Conservation (phyloP, 1,140 invertebrate species). For the Nebria ingens region DNA sequence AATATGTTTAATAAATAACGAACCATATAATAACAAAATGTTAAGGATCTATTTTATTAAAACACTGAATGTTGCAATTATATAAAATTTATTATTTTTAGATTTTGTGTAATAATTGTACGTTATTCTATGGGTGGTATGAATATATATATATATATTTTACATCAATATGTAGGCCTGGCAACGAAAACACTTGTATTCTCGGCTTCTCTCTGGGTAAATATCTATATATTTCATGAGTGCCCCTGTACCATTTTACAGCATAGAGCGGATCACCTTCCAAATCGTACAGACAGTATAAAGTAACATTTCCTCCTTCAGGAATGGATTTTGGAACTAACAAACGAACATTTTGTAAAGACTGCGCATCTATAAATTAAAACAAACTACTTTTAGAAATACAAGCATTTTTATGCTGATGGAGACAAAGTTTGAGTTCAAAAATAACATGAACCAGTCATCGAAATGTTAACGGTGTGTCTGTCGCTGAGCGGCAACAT, state of each 20-base stretch:
- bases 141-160: too few relatives aligned
- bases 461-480: too few relatives aligned
- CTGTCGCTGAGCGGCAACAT: too few relatives aligned
- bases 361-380: not conserved
- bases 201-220: not conserved
- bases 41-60: not conserved
- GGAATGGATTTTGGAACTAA: not conserved
- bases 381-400: too few relatives aligned
- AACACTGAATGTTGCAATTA: too few relatives aligned
- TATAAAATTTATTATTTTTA: too few relatives aligned
- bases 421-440: too few relatives aligned
- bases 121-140: not conserved
- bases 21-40: not conserved
- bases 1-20: not conserved
- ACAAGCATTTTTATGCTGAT: too few relatives aligned
- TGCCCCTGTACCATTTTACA: slow-evolving; percentile 5
- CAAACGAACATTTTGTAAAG: slow-evolving; percentile 1
- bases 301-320: not conserved
- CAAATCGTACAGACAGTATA: slow-evolving; percentile 4
- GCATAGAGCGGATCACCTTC: not conserved
- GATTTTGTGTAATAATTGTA: not conserved
- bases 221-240: slow-evolving; percentile 1
- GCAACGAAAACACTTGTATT: not conserved
- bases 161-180: not conserved
- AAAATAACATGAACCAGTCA: too few relatives aligned